Conservation (phyloP, 1,140 invertebrate genomes). For the Zaprionus davidi region DNA sequence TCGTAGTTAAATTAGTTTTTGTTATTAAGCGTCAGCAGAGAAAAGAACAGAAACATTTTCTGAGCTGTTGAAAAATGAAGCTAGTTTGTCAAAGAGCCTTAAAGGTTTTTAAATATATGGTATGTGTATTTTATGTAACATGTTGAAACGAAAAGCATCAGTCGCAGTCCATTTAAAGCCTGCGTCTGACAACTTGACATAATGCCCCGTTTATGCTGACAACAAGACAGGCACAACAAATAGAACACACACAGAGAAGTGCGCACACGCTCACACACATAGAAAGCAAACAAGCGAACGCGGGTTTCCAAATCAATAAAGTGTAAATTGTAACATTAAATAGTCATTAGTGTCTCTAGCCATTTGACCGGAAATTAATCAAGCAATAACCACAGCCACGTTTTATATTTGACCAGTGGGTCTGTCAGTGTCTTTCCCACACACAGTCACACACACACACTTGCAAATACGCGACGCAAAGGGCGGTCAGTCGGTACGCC, state of each 20-base stretch:
- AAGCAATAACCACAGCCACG: slow-evolving; percentile 76
- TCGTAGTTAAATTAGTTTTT: too few species aligned
- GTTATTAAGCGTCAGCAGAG: too few species aligned
- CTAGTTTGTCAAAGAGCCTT: too few species aligned
- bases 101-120: neutral
- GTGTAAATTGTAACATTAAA: slow-evolving; percentile 82
- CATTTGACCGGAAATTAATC: slow-evolving; percentile 82
- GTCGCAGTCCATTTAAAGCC: slow-evolving; percentile 37
- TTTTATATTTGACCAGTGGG: slow-evolving; percentile 76
- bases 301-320: slow-evolving; percentile 69
- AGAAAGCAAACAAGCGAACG: slow-evolving; percentile 12
- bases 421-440: slow-evolving; percentile 38
- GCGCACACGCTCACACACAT: slow-evolving; percentile 20
- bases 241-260: slow-evolving; percentile 2
- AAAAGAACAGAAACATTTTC: too few species aligned
- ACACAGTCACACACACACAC: slow-evolving; percentile 23
- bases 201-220: slow-evolving; percentile 65
- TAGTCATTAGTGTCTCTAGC: slow-evolving; percentile 78
- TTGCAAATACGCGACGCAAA: neutral
- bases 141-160: slow-evolving; percentile 5
- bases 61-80: too few species aligned
- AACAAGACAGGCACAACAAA: slow-evolving; percentile 35
- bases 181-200: slow-evolving; percentile 66
- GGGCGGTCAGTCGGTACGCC: slow-evolving; percentile 8
- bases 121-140: neutral